These are phyloP conservation scores for Myodes glareolus DNA, from an alignment of 2,113 vertebrate genomes.

Conservation along the genomic window DNA sequence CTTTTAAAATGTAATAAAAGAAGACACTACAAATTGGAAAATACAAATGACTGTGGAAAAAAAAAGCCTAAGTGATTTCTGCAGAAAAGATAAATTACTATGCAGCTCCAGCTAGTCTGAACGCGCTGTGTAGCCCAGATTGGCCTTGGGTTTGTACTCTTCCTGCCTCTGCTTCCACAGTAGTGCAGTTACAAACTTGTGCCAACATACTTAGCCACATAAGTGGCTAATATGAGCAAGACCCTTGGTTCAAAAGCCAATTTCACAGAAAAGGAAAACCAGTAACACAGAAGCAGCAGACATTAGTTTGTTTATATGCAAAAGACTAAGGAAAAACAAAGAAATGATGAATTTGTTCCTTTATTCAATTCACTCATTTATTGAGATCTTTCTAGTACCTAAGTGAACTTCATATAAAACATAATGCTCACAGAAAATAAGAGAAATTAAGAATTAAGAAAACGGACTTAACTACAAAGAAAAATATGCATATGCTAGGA, in stretches of 20 bases:
- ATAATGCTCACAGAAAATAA: neutral
- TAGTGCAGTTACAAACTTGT: neutral
- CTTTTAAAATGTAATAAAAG: neutral
- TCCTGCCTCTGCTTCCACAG: neutral
- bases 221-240: neutral
- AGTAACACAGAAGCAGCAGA: neutral
- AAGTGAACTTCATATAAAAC: neutral
- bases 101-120: neutral
- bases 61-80: neutral
- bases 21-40: neutral
- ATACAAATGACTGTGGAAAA: neutral
- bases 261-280: neutral
- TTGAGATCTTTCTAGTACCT: neutral
- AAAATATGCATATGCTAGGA: neutral
- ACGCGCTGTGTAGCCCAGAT: neutral
- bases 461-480: neutral
- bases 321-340: neutral
- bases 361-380: neutral
- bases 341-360: conserved; percentile 1
- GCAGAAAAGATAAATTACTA: neutral
- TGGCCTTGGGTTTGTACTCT: neutral
- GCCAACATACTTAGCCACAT: neutral
- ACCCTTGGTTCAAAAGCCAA: neutral
- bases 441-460: neutral
- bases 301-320: neutral